phyloP scores from a whole-genome alignment of 2,888 invertebrate species.

The Lasioglossum villosulum region DNA sequence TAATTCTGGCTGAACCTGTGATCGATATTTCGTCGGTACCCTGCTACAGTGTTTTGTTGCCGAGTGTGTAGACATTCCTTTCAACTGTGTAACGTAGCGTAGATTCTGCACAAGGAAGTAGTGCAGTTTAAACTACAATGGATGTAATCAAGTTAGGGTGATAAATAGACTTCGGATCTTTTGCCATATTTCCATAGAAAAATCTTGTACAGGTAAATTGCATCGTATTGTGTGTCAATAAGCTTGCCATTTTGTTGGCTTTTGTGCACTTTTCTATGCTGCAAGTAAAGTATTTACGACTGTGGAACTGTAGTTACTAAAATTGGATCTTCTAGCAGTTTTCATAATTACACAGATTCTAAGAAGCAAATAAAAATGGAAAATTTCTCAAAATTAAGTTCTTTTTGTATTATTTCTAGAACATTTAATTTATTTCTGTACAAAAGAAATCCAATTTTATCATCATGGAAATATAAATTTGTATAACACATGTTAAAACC shows the following conservation, averaged over 20 bases:
- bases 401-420: no score
- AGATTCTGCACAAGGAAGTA: neutral
- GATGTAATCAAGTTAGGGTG: neutral
- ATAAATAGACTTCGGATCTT: neutral
- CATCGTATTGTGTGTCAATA: neutral
- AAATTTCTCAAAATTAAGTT: no score
- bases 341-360: no score
- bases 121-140: neutral
- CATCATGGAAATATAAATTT: no score
- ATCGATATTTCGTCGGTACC: slow-evolving; percentile 16
- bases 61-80: neutral
- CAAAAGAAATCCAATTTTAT: no score
- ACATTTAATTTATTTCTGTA: no score
- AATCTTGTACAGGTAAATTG: neutral
- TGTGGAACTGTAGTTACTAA: neutral
- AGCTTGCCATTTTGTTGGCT: neutral
- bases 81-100: neutral
- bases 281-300: no score
- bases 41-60: neutral
- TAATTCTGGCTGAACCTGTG: slow-evolving; percentile 7
- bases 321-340: neutral
- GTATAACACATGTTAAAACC: no score
- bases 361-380: no score
- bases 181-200: neutral
- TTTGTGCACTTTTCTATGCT: no score